These are phyloP conservation scores for Drosophila tsacasi DNA, from an alignment of 1,140 invertebrate genomes.

Conservation along the genomic window DNA sequence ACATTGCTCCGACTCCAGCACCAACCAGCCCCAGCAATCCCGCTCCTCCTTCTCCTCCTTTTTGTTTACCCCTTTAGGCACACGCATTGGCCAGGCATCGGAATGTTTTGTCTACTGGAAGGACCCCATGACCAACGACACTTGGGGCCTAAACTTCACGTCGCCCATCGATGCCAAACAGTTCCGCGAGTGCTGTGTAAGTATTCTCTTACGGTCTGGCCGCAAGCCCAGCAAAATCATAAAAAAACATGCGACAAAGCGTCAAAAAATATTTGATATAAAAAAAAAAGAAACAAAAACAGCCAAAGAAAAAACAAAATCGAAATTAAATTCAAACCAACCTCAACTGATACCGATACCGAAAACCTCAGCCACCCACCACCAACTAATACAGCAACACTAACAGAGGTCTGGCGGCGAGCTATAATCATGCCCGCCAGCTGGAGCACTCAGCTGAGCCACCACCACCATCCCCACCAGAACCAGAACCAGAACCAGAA, in stretches of 20 bases:
- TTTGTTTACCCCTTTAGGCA: conserved; percentile 88
- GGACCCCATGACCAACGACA: conserved; percentile 97
- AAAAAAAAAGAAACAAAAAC: conserved; percentile 23
- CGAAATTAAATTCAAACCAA: conserved; percentile 53
- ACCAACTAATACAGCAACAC: conserved; percentile 52
- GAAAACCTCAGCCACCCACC: conserved; percentile 65
- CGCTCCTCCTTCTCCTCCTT: background rate
- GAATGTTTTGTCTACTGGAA: conserved; percentile 99
- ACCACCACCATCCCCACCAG: conserved; percentile 37
- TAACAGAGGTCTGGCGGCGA: conserved; percentile 45
- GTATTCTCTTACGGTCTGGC: conserved; percentile 87
- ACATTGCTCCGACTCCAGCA: background rate
- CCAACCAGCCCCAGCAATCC: background rate
- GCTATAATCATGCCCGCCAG: conserved; percentile 52
- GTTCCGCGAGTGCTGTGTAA: conserved; percentile 98
- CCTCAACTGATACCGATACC: conserved; percentile 62
- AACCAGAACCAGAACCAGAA: conserved; percentile 23
- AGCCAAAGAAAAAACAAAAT: conserved; percentile 25
- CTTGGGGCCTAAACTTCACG: conserved; percentile 99
- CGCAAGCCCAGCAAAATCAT: conserved; percentile 36
- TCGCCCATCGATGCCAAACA: conserved; percentile 98
- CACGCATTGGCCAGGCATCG: conserved; percentile 97
- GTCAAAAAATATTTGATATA: conserved; percentile 9
- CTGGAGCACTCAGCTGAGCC: conserved; percentile 47
- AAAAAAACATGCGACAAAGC: conserved; percentile 15